phyloP scores from a whole-genome alignment of 2,888 invertebrate genomes.

The Sympetrum striolatum region DNA sequence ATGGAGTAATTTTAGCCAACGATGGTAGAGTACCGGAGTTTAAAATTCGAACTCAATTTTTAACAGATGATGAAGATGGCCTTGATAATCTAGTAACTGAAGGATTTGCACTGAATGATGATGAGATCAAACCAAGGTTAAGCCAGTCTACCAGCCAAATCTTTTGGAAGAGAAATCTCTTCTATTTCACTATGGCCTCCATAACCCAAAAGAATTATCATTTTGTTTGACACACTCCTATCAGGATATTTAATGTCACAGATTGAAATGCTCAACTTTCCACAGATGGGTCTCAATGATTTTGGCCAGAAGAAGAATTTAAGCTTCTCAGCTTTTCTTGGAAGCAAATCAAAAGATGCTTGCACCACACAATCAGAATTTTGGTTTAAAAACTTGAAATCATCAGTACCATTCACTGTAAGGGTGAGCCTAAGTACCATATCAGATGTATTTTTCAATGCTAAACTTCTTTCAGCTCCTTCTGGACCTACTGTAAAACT shows the following conservation, averaged over 20 bases:
- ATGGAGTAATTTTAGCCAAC: constrained; percentile 7
- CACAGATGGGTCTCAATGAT: constrained; percentile 62
- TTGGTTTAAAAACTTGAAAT: constrained; percentile 52
- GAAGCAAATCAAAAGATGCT: constrained; percentile 10
- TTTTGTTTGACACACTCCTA: constrained; percentile 51
- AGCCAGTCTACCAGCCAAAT: constrained; percentile 66
- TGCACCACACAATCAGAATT: constrained; percentile 1
- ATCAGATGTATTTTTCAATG: constrained; percentile 65
- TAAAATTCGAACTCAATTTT: neutral
- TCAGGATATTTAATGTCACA: constrained; percentile 53
- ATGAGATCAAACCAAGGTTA: constrained; percentile 63
- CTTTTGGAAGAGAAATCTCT: constrained; percentile 63
- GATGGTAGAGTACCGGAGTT: neutral
- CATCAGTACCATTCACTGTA: constrained; percentile 57
- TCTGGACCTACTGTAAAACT: constrained; percentile 65
- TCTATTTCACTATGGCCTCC: constrained; percentile 66
- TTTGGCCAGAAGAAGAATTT: constrained; percentile 64
- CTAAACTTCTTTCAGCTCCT: constrained; percentile 62
- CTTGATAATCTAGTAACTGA: neutral
- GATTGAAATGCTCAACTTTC: constrained; percentile 65
- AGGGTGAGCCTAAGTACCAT: constrained; percentile 66
- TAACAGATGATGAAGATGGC: neutral
- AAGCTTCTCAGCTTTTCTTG: neutral
- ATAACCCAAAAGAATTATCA: constrained; percentile 65
- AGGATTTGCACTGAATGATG: neutral